Conservation (phyloP, 2,113 vertebrate genomes). For the Pao palembangensis region DNA sequence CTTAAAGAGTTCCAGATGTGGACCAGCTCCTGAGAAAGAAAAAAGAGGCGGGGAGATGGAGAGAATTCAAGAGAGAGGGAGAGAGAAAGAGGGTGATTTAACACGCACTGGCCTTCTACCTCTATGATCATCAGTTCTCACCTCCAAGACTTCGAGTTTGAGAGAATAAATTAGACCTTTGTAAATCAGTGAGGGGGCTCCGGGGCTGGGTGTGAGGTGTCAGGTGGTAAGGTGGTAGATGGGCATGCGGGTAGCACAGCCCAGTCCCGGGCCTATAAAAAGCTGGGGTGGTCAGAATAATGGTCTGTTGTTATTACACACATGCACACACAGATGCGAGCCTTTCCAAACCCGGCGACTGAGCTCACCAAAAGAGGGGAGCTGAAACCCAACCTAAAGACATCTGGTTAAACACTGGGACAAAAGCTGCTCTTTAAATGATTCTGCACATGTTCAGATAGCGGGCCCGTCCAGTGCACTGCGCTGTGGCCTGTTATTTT, state of each 20-base stretch:
- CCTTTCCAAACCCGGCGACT: conserved; percentile 40
- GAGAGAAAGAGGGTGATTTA: conserved; percentile 37
- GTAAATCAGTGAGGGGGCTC: background rate
- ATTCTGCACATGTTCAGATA: conserved; percentile 18
- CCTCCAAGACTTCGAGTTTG: background rate
- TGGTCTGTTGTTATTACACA: conserved; percentile 60
- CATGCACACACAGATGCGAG: conserved; percentile 10
- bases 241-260: conserved; percentile 48
- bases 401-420: conserved; percentile 54
- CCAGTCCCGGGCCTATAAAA: conserved; percentile 55
- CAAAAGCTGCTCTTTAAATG: conserved; percentile 44
- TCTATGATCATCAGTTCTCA: conserved; percentile 23
- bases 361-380: conserved; percentile 47
- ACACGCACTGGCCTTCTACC: conserved; percentile 24
- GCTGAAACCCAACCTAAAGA: conserved; percentile 39
- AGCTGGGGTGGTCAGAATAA: conserved; percentile 65
- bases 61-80: conserved; percentile 43
- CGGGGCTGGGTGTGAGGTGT: conserved; percentile 54
- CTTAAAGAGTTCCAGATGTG: conserved; percentile 82
- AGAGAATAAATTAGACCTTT: conserved; percentile 5
- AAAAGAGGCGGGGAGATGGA: conserved; percentile 22
- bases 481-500: background rate
- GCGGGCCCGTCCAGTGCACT: background rate
- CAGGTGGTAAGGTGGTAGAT: conserved; percentile 63
- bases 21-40: conserved; percentile 54